Evolutionary conservation across 2,797 vertebrate species (phyloP), one percentile per base, ranked within the genome.

Genomic region (Takifugu ocellatus): DNA sequence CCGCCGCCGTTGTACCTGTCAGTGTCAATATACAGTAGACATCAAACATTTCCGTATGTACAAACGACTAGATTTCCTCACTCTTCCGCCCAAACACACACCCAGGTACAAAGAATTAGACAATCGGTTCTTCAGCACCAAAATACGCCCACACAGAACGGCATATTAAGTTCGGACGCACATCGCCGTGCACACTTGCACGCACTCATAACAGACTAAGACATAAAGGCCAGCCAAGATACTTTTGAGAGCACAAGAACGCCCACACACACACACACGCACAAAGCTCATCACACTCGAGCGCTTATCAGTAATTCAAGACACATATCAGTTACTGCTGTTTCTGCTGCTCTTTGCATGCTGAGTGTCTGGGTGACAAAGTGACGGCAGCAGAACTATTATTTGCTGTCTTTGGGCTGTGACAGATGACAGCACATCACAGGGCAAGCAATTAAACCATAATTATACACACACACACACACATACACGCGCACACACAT

Each of bases 341-440:
- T 87, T 89, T 84, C 74, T 84, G 85, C 86, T 82, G 79, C 89
- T 83, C 82, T 88, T 78, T 87, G 87, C 89, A 87, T 85, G 84
- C 87, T 70, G 84, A 79, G 76, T 60, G 76, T 81, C 88, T 84
- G 78, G 84, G 83, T 87, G 89, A 89, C 90, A 88, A 87, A 84
- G 76, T 88, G 89, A 91, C 68, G 70, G 83, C 81, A 81, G 85
- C 84, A 85, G 75, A 86, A 79, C 83, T 85, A 90, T 91, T 91
- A 90, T 91, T 91, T 91, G 87, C 86, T 86, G 89, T 90, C 88
- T 92, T 87, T 88, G 88, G 84, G 86, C 89, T 88, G 88, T 90
- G 89, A 92, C 89, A 91, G 89, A 92, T 89, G 90, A 92, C 89
- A 89, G 90, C 85, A 82, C 87, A 90, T 91, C 87, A 89, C 87